A percentile compares a stretch with the other conserved stretches of the same genome.
These are phyloP conservation scores for Puma concolor DNA, from an alignment of 2,113 vertebrate species.

Conservation along the genomic window DNA sequence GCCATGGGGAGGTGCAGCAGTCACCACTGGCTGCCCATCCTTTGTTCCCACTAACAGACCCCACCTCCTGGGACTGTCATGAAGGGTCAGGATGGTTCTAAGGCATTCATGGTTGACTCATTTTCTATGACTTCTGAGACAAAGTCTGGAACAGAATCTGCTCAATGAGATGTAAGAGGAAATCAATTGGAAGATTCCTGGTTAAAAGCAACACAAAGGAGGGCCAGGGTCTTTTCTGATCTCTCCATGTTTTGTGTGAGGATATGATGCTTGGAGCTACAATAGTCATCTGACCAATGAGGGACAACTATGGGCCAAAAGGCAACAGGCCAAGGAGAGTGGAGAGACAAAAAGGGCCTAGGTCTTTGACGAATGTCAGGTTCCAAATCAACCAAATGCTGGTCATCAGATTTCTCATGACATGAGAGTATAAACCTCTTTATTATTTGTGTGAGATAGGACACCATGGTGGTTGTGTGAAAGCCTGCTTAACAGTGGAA, in stretches of 20 bases:
- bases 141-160: background rate
- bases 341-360: background rate
- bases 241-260: background rate
- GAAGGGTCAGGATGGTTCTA: background rate
- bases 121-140: background rate
- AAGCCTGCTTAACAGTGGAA: background rate
- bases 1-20: background rate
- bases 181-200: background rate
- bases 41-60: background rate
- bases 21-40: background rate
- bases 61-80: too few species aligned
- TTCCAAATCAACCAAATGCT: background rate
- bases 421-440: background rate
- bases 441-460: background rate
- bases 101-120: background rate
- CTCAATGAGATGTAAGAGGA: background rate
- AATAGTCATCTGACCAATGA: background rate
- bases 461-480: background rate
- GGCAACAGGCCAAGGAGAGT: too few species aligned
- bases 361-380: background rate
- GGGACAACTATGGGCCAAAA: background rate
- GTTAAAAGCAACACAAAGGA: background rate
- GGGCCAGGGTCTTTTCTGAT: background rate
- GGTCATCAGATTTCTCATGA: background rate
- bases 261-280: background rate